Evolutionary conservation across 2,888 invertebrate species (phyloP).

Genomic region (Metopia argyrocephala): DNA sequence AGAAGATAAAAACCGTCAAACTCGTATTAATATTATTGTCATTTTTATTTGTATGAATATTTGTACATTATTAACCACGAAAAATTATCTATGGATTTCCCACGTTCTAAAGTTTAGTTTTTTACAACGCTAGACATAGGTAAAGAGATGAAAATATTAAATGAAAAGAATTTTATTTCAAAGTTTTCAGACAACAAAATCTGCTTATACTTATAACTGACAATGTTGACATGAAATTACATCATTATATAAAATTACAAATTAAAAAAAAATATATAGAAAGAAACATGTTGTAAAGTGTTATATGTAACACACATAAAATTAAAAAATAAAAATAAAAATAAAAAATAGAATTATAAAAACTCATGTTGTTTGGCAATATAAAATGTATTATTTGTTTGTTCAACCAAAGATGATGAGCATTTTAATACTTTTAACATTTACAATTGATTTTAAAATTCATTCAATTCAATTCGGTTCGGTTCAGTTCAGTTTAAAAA

Average conservation of each 20-base stretch:
- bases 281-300: neutral
- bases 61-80: constrained; percentile 47
- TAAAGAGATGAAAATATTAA: neutral
- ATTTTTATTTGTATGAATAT: constrained; percentile 7
- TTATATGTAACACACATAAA: constrained; percentile 14
- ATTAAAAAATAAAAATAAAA: neutral
- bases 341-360: neutral
- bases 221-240: constrained; percentile 12
- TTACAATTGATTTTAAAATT: neutral
- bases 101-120: constrained; percentile 60
- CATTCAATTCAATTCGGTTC: constrained; percentile 4
- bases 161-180: constrained; percentile 23
- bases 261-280: neutral
- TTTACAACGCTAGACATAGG: constrained; percentile 50
- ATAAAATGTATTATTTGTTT: neutral
- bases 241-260: constrained; percentile 4
- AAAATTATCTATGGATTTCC: constrained; percentile 49
- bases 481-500: constrained; percentile 23
- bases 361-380: neutral
- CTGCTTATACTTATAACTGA: constrained; percentile 32
- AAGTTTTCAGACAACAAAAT: constrained; percentile 4
- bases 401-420: neutral
- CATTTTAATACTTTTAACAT: constrained; percentile 36
- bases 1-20: constrained; percentile 21
- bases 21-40: constrained; percentile 12